Base-by-base conservation (phyloP, 2,888 invertebrate species). In the Artemia sinica region DNA sequence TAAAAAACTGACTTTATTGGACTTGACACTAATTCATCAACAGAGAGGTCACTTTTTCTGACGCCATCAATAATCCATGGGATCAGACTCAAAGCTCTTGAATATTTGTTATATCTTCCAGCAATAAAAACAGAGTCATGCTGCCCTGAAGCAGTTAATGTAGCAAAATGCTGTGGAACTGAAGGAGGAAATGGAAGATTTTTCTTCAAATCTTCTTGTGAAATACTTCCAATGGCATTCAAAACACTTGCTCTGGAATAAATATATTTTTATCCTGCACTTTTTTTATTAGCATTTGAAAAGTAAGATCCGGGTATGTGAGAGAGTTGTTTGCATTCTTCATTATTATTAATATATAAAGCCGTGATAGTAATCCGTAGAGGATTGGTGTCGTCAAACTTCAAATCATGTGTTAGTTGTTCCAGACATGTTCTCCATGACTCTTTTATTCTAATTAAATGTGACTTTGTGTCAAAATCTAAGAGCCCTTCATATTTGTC, bases 31-130 rank as follows among this genome's bases (percentile, higher is more conserved):
- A 91, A 82, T 79, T 96, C 95, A 77, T 94, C 90, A 1, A 96
- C 89, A 0, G 94, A 94, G n/a, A 86, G 85, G 73, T 87, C 86
- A 81, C 88, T 84, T 73, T 88, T 84, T 68, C 88, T 82, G 72
- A 84, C 82, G 0, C 92, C 91, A 73, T 87, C 84, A 69, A 93
- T 80, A 69, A 92, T 78, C 95, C 96, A 97, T 0, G 96, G 96
- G 0, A 94, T 92, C 80, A 98, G 97, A 68, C 92, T 88, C 49
- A 98, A 79, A 72, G 83, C 80, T 67, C 96, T 82, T 5, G 88
- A 88, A 75, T 85, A 84, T 78, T 95, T 95, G 73, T 86, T 83
- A 77, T 96, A 95, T 68, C 93, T 82, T 72, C 85, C 79, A 70
- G 79, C 88, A 68, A 89, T 75, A 76, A 82, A 87, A 49, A 85